Evolutionary conservation across 2,888 invertebrate species (phyloP).

Genomic region (Hirtodrosophila duncani): DNA sequence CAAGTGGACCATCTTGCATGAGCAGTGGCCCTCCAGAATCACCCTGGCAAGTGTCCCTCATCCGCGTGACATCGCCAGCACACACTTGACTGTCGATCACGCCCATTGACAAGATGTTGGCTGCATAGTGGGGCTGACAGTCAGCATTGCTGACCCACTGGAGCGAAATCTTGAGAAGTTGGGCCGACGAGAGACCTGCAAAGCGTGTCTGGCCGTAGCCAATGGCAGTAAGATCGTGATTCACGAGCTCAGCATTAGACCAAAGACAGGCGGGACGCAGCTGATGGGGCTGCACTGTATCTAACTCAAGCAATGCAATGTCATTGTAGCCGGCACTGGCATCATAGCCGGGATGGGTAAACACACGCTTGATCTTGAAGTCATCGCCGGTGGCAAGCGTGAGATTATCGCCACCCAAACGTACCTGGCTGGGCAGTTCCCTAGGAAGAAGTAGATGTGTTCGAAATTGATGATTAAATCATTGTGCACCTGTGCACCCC

Average conservation of each 20-base stretch:
- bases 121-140: conserved; percentile 24
- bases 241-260: conserved; percentile 58
- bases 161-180: conserved; percentile 47
- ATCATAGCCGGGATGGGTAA: conserved; percentile 81
- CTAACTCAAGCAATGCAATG: conserved; percentile 82
- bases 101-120: conserved; percentile 29
- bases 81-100: conserved; percentile 41
- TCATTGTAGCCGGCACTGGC: conserved; percentile 82
- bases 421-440: conserved; percentile 39
- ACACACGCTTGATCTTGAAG: conserved; percentile 35
- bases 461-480: not conserved
- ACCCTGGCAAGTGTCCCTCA: conserved; percentile 55
- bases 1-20: not conserved
- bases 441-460: not conserved
- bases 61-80: conserved; percentile 40
- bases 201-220: conserved; percentile 81
- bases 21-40: conserved; percentile 58
- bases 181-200: conserved; percentile 45
- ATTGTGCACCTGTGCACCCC: too few relatives aligned
- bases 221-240: conserved; percentile 79
- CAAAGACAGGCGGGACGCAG: conserved; percentile 79
- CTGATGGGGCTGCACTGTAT: conserved; percentile 16
- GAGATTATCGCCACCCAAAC: conserved; percentile 64
- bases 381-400: conserved; percentile 36
- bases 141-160: conserved; percentile 24